Base-by-base conservation (phyloP, 2,113 vertebrate species). In the Elephantulus edwardii region DNA sequence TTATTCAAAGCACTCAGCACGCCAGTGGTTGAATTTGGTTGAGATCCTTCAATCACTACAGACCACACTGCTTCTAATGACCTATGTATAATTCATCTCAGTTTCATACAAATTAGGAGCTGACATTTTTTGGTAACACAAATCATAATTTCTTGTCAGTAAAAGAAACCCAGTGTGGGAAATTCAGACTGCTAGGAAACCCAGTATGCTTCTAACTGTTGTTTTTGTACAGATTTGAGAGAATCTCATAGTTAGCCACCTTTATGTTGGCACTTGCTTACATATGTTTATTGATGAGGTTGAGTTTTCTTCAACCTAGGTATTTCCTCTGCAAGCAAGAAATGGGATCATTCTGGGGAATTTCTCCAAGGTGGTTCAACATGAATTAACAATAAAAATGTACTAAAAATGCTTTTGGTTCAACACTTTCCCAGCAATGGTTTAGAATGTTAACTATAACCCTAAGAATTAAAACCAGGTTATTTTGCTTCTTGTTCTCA, bases 101-200 rank as follows among this genome's bases (percentile, higher is more conserved):
- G 70, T n/a, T 88, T 94, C 80, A 94, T 84, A 83, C 40, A 78
- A 94, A 94, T 94, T 93, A 88, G 80, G n/a, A 94, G 22, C 71
- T 88, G 89, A 94, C 70, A 70, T 64, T 85, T 95, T 95, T 93
- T 89, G 56, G 62, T 91, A 89, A 83, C 89, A 95, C 81, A 93
- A 93, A 93, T 92, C 70, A 82, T 82, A 93, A 77, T 60, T 82
- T 90, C 66, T 95, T 88, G 86, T 93, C 58, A 93, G 46, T 90
- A 90, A 84, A 88, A 92, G 70, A 84, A 89, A 48, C 8, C 60
- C 24, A 70, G 35, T 86, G 80, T 86, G 81, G 52, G 20, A 81
- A 90, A 92, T 7, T 42, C 80, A 82, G 83, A 58, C 30, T 26
- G 50, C 38, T 9, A 76, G 40, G 38, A 75, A 72, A 64, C 10